A percentile compares a stretch with the other conserved stretches of the same genome.
Evolutionary conservation across 2,888 invertebrate genomes (phyloP).

Genomic region (Andrena fulva): DNA sequence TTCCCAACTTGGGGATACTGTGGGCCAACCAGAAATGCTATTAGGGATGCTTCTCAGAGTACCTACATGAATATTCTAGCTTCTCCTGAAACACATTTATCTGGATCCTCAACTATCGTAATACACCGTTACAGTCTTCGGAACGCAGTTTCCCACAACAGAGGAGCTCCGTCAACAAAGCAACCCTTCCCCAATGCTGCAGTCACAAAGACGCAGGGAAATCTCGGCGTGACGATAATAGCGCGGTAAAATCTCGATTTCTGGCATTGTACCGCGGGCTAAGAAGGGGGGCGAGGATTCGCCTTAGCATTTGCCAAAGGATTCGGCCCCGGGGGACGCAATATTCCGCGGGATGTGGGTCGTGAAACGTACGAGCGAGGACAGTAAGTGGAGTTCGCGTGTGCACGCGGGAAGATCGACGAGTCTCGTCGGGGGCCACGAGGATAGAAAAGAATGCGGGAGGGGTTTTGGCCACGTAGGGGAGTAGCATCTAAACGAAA

Average conservation of each 20-base stretch:
- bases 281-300: constrained; percentile 53
- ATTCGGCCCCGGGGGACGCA: constrained; percentile 50
- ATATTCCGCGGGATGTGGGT: constrained; percentile 48
- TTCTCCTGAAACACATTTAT: neutral
- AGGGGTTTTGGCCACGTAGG: neutral
- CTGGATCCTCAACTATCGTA: neutral
- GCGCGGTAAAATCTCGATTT: constrained; percentile 50
- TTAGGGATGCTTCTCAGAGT: too few species aligned
- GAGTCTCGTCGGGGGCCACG: constrained; percentile 30
- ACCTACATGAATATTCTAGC: too few species aligned
- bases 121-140: neutral
- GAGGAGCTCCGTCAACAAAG: neutral
- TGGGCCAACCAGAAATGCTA: too few species aligned
- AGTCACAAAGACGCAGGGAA: constrained; percentile 8
- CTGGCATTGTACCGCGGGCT: constrained; percentile 15
- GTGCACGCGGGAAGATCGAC: constrained; percentile 43
- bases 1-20: too few species aligned
- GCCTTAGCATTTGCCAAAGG: constrained; percentile 64
- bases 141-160: neutral
- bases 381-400: constrained; percentile 45
- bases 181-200: neutral
- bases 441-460: neutral
- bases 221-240: constrained; percentile 49
- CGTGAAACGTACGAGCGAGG: constrained; percentile 63
- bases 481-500: neutral